Evolutionary conservation across 1,140 invertebrate species (phyloP), one percentile per base, ranked within the genome.

Genomic region (Drosophila sturtevanti): DNA sequence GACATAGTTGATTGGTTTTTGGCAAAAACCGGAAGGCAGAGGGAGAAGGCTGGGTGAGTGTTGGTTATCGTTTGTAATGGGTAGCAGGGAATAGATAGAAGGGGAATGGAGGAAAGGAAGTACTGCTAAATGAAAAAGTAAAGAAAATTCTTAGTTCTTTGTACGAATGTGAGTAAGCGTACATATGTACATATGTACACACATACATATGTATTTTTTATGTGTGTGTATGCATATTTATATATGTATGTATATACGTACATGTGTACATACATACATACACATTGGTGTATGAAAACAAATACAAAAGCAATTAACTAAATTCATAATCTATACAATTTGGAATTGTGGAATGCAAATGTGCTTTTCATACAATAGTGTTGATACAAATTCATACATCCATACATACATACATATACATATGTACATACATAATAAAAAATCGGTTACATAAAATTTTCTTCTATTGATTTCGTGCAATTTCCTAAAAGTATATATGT

Each of bases 61-160:
- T 58, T 55, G 55, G 62, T 56, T 56, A 54, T 51, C 41, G 41
- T 48, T 48, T 48, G 41, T 48, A 21, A 48, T 6, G 27, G 27
- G 27, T 31, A 31, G 21, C 12, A 1, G 22, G 21, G n/a, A 22
- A 5, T 54, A 1, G 52, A 5, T 54, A 1, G 6, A 2, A 31
- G 21, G 2, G 6, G 24, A 55, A 16, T 34, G 62, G 41, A 34
- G 41, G 66, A 67, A 67, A 75, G 67, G 75, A 82, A 79, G 81
- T 74, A 55, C 51, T 74, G 78, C 81, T 87, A 85, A 85, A 72
- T 86, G 74, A 59, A 85, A 85, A 78, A 64, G 81, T 63, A 85
- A 87, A 85, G 77, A 86, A 85, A 86, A 81, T 68, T 54, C 61
- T 58, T 61, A 48, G 11, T 51, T 54, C 37, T 60, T 18, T 41